These are phyloP conservation scores for Pachliopta kotzebuea DNA, from an alignment of 2,888 invertebrate species.

Conservation along the genomic window DNA sequence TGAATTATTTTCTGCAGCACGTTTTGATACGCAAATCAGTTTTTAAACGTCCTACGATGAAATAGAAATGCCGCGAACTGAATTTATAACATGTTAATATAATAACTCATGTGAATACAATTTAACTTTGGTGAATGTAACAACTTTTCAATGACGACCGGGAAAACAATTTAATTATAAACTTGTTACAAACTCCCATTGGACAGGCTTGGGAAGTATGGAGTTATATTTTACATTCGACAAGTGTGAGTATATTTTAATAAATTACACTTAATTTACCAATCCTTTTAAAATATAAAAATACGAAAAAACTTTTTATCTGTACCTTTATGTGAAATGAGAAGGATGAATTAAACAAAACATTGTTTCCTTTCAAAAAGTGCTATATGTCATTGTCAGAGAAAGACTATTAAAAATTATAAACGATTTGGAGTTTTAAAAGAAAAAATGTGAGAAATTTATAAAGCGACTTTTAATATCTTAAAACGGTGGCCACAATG, in stretches of 20 bases:
- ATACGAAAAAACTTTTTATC: not conserved
- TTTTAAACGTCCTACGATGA: not conserved
- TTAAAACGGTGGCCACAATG: no score
- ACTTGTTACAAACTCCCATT: slow-evolving; percentile 1
- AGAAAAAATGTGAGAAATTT: no score
- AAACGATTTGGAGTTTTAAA: no score
- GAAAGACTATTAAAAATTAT: no score
- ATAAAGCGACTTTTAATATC: no score
- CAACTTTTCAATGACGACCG: slow-evolving; percentile 2
- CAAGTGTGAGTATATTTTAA: not conserved
- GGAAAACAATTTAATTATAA: slow-evolving; percentile 2
- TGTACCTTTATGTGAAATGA: not conserved
- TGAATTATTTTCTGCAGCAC: not conserved
- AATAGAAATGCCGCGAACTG: not conserved
- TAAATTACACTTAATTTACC: not conserved
- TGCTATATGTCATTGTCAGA: no score
- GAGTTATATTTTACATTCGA: slow-evolving; percentile 1
- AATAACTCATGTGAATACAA: not conserved
- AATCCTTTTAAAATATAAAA: not conserved
- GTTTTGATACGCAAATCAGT: not conserved
- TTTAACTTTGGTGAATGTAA: slow-evolving; percentile 1
- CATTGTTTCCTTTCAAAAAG: no score
- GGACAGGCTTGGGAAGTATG: not conserved
- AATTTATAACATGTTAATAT: not conserved
- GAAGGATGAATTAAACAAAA: no score